Base-by-base conservation (phyloP, 2,113 vertebrate genomes). In the Pyxicephalus adspersus region DNA sequence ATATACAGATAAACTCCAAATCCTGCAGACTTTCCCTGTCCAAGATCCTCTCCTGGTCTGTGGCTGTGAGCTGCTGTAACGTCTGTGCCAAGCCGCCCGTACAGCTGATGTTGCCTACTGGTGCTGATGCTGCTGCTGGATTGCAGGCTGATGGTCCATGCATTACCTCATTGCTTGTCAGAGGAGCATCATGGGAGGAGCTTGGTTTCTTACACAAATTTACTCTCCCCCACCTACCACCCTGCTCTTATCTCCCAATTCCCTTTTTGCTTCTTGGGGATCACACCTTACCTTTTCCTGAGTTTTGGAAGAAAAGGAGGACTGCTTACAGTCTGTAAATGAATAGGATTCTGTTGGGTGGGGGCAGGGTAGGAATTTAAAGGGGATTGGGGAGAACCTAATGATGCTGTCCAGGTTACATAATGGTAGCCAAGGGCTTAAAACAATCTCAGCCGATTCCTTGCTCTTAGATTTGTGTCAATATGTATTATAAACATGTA, bases 81-180 rank as follows among this genome's bases (percentile, higher is more conserved):
- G 83, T 8, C 16, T n/a, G 66, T 15, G 34, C 28, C 16, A 34
- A 78, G 65, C 64, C 51, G 66, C 55, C 57, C 29, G 64, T 63
- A 19, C 57, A 13, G 38, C 22, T 52, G 78, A 84, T 84, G 85
- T 84, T 80, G 57, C 25, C 70, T 57, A 18, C 84, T 80, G 73
- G 85, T 86, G 83, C 87, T 82, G 88, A 90, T 83, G 83, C 90
- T 84, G 86, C 83, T 84, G 83, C 86, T 85, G 83, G 84, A 86
- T 87, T 87, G 90, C 88, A 88, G 91, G 88, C 87, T 90, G 80
- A 90, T 91, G 87, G 84, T 90, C 86, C 88, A 88, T 57, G 80
- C 80, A 92, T 93, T 93, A 93, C 92, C 91, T 93, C 92, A 93
- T 92, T 91, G 85, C 89, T 89, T 80, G 88, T 83, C 88, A 84